These are phyloP conservation scores for Eupleurogrammus muticus DNA, from an alignment of 2,797 vertebrate genomes.

Conservation along the genomic window DNA sequence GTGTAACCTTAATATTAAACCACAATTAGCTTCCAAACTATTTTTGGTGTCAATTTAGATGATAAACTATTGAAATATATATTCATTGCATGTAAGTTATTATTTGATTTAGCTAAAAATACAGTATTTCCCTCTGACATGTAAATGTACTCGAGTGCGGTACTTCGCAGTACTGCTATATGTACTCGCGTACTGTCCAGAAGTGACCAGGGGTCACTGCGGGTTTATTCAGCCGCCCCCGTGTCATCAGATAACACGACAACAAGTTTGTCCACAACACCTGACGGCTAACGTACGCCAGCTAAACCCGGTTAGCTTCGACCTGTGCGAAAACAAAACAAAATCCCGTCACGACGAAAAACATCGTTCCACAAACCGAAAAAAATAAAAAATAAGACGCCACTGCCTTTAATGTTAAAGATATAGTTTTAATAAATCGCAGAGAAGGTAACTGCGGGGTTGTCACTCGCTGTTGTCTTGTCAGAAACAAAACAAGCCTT, in stretches of 20 bases:
- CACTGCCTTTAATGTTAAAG: not conserved
- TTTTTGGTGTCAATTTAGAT: too few relatives aligned
- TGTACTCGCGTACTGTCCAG: too few relatives aligned
- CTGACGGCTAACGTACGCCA: conserved; percentile 26
- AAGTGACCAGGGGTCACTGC: too few relatives aligned
- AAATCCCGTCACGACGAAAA: conserved; percentile 31
- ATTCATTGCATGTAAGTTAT: too few relatives aligned
- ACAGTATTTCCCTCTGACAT: too few relatives aligned
- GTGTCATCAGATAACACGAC: conserved; percentile 3
- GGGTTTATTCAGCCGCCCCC: too few relatives aligned
- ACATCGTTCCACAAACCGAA: not conserved
- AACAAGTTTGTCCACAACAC: conserved; percentile 35
- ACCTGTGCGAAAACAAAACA: conserved; percentile 68
- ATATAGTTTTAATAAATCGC: not conserved
- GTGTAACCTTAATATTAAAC: too few relatives aligned
- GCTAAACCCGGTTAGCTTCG: conserved; percentile 57
- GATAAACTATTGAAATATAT: too few relatives aligned
- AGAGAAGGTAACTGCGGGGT: not conserved
- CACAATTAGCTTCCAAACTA: too few relatives aligned
- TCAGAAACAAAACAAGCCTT: conserved; percentile 40
- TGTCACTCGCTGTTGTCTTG: conserved; percentile 32
- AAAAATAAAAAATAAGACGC: rapidly evolving
- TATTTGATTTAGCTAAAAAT: too few relatives aligned
- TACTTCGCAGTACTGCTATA: too few relatives aligned
- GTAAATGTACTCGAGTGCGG: too few relatives aligned